These are phyloP conservation scores for Caranx ignobilis DNA, from an alignment of 2,113 vertebrate species.

Conservation along the genomic window DNA sequence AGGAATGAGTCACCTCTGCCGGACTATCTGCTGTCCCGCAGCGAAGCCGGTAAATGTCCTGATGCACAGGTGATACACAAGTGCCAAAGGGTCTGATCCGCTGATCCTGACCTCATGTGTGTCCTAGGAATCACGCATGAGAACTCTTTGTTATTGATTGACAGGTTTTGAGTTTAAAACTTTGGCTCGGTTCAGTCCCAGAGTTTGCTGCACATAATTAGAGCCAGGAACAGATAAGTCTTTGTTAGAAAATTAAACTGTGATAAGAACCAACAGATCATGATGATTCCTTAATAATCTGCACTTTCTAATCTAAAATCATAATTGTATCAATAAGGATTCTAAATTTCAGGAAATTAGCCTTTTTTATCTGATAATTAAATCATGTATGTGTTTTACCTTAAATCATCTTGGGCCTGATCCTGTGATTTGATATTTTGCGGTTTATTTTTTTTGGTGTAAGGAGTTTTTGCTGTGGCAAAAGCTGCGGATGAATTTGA, in stretches of 20 bases:
- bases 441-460: too few relatives aligned
- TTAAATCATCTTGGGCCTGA: not conserved
- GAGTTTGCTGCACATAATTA: too few relatives aligned
- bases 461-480: too few relatives aligned
- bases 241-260: not conserved
- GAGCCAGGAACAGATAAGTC: not conserved
- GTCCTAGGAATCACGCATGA: too few relatives aligned
- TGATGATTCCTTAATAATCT: too few relatives aligned
- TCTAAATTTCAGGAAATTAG: not conserved
- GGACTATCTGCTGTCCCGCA: conserved; percentile 84
- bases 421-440: not conserved
- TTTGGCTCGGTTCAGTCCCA: too few relatives aligned
- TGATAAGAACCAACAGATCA: not conserved
- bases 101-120: not conserved
- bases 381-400: not conserved
- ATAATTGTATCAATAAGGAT: not conserved
- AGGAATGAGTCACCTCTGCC: conserved; percentile 78
- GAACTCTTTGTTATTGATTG: too few relatives aligned
- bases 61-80: not conserved
- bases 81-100: not conserved
- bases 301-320: too few relatives aligned
- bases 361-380: too few relatives aligned
- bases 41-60: conserved; percentile 76
- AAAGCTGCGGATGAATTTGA: too few relatives aligned
- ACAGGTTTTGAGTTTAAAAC: too few relatives aligned